Evolutionary conservation across 2,797 vertebrate genomes (phyloP).

Genomic region (Morus bassanus): DNA sequence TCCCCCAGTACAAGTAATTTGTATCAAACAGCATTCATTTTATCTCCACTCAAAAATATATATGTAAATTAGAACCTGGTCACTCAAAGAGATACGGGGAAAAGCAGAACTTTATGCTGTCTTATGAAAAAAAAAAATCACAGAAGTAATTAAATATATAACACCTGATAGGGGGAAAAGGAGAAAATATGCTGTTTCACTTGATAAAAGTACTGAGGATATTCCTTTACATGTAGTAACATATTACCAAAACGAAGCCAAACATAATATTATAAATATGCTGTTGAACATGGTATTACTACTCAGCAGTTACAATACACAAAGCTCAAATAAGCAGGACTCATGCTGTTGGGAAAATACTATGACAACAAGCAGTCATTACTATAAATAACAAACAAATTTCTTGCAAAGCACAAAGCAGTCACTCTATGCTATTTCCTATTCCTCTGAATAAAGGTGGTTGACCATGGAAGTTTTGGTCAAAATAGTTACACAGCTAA

Average conservation of each 20-base stretch:
- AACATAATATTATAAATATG: neutral
- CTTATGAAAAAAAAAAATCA: neutral
- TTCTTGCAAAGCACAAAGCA: neutral
- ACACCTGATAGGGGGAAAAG: neutral
- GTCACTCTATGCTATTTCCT: neutral
- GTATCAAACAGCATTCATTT: neutral
- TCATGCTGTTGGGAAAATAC: neutral
- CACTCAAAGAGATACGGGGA: neutral
- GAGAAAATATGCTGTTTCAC: neutral
- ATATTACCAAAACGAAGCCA: neutral
- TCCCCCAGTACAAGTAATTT: neutral
- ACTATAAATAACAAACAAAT: neutral
- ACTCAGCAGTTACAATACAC: neutral
- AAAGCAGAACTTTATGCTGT: neutral
- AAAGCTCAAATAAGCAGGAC: neutral
- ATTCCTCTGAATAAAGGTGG: neutral
- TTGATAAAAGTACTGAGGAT: neutral
- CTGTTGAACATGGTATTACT: neutral
- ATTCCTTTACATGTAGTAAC: neutral
- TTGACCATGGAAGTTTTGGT: neutral
- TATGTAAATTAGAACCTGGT: neutral
- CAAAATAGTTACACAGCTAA: neutral
- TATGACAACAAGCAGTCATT: neutral
- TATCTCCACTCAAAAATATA: neutral
- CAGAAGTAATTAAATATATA: neutral